phyloP scores from a whole-genome alignment of 2,888 invertebrate species.

The Drosophila algonquin region DNA sequence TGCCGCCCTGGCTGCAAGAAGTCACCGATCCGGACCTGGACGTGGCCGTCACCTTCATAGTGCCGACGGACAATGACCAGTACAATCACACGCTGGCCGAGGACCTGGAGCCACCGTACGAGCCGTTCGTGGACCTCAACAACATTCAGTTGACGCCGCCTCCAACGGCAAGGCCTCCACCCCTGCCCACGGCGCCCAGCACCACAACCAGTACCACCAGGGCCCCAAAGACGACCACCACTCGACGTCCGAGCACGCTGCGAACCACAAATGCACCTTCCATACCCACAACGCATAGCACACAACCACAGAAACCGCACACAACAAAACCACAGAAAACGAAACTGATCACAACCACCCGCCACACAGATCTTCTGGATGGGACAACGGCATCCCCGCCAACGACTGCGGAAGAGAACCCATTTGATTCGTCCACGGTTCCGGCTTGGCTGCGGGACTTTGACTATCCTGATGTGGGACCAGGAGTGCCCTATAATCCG shows the following conservation, averaged over 20 bases:
- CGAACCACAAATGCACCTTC: constrained; percentile 49
- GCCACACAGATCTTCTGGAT: constrained; percentile 54
- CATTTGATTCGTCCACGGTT: constrained; percentile 79
- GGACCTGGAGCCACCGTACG: constrained; percentile 80
- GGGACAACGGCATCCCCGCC: constrained; percentile 43
- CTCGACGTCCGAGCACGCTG: constrained; percentile 51
- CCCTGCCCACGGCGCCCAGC: constrained; percentile 5
- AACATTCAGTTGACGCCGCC: constrained; percentile 73
- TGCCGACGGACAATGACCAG: constrained; percentile 80
- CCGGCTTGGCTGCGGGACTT: constrained; percentile 81
- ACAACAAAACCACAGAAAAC: constrained; percentile 36
- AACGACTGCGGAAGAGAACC: constrained; percentile 57
- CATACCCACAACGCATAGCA: constrained; percentile 27
- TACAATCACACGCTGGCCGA: constrained; percentile 78
- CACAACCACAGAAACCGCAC: constrained; percentile 36
- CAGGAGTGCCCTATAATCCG: constrained; percentile 80
- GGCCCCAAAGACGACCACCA: constrained; percentile 50
- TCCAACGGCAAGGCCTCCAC: constrained; percentile 17
- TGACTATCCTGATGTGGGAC: constrained; percentile 82
- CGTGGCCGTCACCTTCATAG: constrained; percentile 79
- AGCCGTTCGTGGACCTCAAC: constrained; percentile 79
- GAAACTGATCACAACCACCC: constrained; percentile 38
- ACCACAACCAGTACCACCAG: constrained; percentile 43
- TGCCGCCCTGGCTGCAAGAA: constrained; percentile 81
- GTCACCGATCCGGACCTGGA: constrained; percentile 82